Percentiles rank a stretch among this genome's conserved stretches.
Evolutionary conservation across 2,797 vertebrate genomes (phyloP).

Genomic region (Pipistrellus kuhlii): DNA sequence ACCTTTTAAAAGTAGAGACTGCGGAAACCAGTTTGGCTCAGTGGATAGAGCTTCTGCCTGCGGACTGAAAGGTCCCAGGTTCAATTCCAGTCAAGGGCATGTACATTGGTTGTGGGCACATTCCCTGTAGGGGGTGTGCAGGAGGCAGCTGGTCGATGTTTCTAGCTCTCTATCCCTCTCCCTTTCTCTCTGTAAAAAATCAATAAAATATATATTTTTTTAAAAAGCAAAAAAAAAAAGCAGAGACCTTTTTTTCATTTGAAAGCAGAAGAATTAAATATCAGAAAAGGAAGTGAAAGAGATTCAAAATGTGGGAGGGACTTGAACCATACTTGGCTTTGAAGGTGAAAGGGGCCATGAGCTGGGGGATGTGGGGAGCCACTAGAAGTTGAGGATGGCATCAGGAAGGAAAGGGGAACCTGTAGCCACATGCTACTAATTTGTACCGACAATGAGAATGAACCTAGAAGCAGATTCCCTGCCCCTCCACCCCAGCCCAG

Average conservation of each 20-base stretch:
- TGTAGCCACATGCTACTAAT: not conserved
- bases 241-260: not conserved
- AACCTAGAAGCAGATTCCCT: not conserved
- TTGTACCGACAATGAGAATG: not conserved
- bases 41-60: too few relatives aligned
- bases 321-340: not conserved
- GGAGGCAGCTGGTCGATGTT: too few relatives aligned
- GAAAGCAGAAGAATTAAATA: not conserved
- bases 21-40: too few relatives aligned
- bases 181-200: too few relatives aligned
- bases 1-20: not conserved
- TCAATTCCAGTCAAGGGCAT: too few relatives aligned
- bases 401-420: not conserved
- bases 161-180: too few relatives aligned
- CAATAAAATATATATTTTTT: too few relatives aligned
- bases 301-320: not conserved
- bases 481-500: too few relatives aligned
- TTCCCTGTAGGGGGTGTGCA: too few relatives aligned
- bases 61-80: too few relatives aligned
- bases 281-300: slow-evolving; percentile 2
- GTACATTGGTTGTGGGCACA: too few relatives aligned
- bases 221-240: not conserved
- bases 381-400: not conserved
- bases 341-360: not conserved
- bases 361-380: not conserved